Percentiles rank a stretch among this genome's conserved stretches.
Evolutionary conservation across 2,888 invertebrate species (phyloP).

Genomic region (Hydraecia micacea): DNA sequence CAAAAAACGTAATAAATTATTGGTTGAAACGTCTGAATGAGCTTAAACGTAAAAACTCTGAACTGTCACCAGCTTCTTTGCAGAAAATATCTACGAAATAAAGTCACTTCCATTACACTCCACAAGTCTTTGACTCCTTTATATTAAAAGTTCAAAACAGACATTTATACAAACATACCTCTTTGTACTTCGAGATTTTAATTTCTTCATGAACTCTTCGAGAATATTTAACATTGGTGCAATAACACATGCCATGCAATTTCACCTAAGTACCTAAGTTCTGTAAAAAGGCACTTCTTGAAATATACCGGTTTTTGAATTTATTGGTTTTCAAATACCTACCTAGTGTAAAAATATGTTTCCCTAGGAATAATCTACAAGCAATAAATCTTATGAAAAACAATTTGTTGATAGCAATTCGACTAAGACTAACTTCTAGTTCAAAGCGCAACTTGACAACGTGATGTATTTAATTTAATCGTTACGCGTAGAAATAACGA

Average conservation of each 20-base stretch:
- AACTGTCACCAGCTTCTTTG: neutral
- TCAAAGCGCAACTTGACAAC: neutral
- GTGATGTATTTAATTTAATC: neutral
- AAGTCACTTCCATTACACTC: neutral
- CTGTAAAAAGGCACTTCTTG: slow-evolving; percentile 27
- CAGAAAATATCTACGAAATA: slow-evolving; percentile 6
- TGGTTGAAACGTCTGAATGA: neutral
- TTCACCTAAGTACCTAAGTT: slow-evolving; percentile 16
- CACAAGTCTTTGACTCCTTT: slow-evolving; percentile 34
- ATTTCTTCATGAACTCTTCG: slow-evolving; percentile 39
- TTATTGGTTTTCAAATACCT: slow-evolving; percentile 1
- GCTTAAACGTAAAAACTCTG: neutral
- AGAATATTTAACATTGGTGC: slow-evolving; percentile 32
- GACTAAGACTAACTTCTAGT: neutral
- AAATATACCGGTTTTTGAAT: slow-evolving; percentile 10
- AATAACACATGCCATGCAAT: slow-evolving; percentile 37
- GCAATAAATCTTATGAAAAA: neutral
- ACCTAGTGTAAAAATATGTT: neutral
- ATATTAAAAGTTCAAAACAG: slow-evolving; percentile 40
- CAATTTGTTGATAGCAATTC: neutral
- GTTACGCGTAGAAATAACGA: neutral
- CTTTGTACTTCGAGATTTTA: slow-evolving; percentile 39
- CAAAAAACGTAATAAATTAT: neutral
- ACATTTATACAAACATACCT: slow-evolving; percentile 37
- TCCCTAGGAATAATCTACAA: neutral